phyloP scores from a whole-genome alignment of 1,140 invertebrate genomes.

The Pollicipes pollicipes region DNA sequence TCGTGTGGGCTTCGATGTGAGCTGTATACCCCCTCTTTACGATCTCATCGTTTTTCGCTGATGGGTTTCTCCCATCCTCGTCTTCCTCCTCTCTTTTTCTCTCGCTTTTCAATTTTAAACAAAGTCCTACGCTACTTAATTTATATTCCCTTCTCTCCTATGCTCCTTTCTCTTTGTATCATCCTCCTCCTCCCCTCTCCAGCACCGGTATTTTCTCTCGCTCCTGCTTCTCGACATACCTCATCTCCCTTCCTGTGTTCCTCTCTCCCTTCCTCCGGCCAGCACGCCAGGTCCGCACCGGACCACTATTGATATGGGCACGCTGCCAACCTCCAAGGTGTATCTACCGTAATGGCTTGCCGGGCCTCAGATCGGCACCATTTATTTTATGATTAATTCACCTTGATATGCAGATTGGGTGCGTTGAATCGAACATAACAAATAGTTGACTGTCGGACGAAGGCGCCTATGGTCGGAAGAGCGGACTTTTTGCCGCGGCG shows the following conservation, averaged over 20 bases:
- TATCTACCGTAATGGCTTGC: not conserved
- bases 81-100: too few species aligned
- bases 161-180: not conserved
- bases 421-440: not conserved
- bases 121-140: too few species aligned
- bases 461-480: not conserved
- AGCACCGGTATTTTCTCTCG: too few species aligned
- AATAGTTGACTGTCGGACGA: not conserved
- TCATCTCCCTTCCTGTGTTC: not conserved
- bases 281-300: not conserved
- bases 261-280: not conserved
- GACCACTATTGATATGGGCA: not conserved
- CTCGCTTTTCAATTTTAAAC: too few species aligned
- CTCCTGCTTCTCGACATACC: not conserved
- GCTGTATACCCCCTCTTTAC: too few species aligned
- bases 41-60: too few species aligned
- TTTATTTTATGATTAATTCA: slow-evolving; percentile 1
- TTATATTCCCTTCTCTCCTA: not conserved
- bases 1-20: too few species aligned
- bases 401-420: not conserved
- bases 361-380: not conserved
- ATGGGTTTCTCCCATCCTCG: too few species aligned
- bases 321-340: not conserved
- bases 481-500: not conserved
- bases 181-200: not conserved